Base-by-base conservation (phyloP, 2,797 vertebrate genomes). In the Gallinago stenura region DNA sequence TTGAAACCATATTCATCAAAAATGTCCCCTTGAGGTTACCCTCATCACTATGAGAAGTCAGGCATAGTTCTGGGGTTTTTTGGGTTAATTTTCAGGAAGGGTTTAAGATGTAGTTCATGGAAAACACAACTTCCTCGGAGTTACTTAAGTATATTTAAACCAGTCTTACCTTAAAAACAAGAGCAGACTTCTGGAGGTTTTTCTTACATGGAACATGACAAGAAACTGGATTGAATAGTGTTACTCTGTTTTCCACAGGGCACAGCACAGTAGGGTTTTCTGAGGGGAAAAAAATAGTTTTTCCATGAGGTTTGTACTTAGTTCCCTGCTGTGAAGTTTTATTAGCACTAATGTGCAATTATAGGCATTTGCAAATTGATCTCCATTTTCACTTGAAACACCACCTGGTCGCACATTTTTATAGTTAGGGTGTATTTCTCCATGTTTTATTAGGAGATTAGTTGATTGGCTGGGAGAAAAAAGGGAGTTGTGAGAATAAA, bases 341-440 rank as follows among this genome's bases (percentile, higher is more conserved):
- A 79, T 53, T 89, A 90, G 43, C 62, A 43, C 57, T 87, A 79
- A 72, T 76, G 66, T 87, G 70, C 41, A 92, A 84, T 93, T 92
- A 89, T 26, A 93, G 21, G 19, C 56, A 84, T 93, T 93, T 94
- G 81, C 77, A 94, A 90, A 87, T 22, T 92, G 25, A 76, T 94
- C 65, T 93, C 33, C 54, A 83, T 19, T 83, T 94, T 92, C 69
- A 41, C 61, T 93, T 87, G 83, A 87, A 83, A 61, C 45, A 82
- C 65, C 83, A 90, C 83, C 83, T 94, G 88, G 28, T 78, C 60
- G 91, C 22, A 60, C 17, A 41, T 79, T 87, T 89, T 87, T 94
- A 5, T 75, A 53, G 45, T 33, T 69, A 46, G 28, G 7, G 30
- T 84, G 16, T 30, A 9, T 73, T 91, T 77, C 14, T 81, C 31